Evolutionary conservation across 2,797 vertebrate genomes (phyloP).

Genomic region (Hylomyscus alleni): DNA sequence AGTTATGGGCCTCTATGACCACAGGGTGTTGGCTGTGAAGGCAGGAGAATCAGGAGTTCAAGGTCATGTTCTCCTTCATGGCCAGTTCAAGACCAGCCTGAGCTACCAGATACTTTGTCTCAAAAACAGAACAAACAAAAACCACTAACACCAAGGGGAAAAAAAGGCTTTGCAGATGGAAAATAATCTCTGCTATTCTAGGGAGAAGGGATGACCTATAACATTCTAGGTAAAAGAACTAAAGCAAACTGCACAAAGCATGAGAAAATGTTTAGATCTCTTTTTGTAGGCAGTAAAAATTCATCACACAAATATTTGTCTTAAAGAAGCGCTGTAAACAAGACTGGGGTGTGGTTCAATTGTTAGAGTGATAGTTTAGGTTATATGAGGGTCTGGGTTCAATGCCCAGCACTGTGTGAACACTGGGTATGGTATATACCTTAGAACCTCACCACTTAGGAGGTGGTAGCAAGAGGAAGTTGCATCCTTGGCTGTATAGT

Average conservation of each 20-base stretch:
- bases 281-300: not conserved
- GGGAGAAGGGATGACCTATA: not conserved
- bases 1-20: not conserved
- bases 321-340: not conserved
- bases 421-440: not conserved
- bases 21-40: not conserved
- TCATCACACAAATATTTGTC: not conserved
- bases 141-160: no score
- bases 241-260: not conserved
- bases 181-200: not conserved
- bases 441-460: not conserved
- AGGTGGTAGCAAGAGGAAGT: not conserved
- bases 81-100: not conserved
- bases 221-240: not conserved
- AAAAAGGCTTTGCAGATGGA: not conserved
- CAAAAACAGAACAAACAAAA: not conserved
- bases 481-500: not conserved
- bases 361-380: not conserved
- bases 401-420: not conserved
- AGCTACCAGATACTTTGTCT: not conserved
- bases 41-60: not conserved
- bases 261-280: constrained; percentile 10
- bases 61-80: not conserved
- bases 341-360: not conserved
- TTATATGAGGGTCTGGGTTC: not conserved